Evolutionary conservation across 2,797 vertebrate genomes (phyloP), one percentile per base, ranked within the genome.

Genomic region (Pterois miles): DNA sequence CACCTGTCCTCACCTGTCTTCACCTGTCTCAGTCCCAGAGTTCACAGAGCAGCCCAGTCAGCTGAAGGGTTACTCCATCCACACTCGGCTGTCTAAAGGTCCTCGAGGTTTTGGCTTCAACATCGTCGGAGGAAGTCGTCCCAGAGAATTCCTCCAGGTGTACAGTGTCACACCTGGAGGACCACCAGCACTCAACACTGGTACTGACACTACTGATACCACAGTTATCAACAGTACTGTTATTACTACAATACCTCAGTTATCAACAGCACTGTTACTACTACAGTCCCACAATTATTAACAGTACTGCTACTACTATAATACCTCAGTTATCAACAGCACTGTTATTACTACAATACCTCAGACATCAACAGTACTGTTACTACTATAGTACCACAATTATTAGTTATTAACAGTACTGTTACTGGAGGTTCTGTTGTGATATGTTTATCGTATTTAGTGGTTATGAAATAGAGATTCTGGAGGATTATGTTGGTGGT

Each of bases 71-170:
- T 96, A 92, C 88, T 95, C 95, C 60, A 87, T 96, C 68, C 95
- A 95, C 89, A 95, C 94, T 0, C 91, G 94, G 6, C 91, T 96
- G 27, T 93, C 92, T 1, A 96, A 96, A 85, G 95, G 95, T 1
- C 92, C 94, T 1, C 86, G 94, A 70, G 95, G 95, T 2, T 96
- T 96, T 0, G 95, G 95, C 50, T 96, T 96, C 78, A 95, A 96
- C 86, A 95, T 96, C 5, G 94, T 95, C 0, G 95, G 95, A 34
- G 95, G 95, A 33, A 95, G 94, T 87, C 91, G 93, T 11, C 88
- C 94, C 1, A 57, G 88, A 14, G 95, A 96, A 85, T 96, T 95
- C 56, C 91, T 96, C 4, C 95, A 96, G 92, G 94, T 96, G 56
- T 96, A 96, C 93, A 96, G 94, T 3, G 93, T 96, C 67, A 95